phyloP scores from a whole-genome alignment of 2,888 invertebrate genomes.

The Catocala nupta region DNA sequence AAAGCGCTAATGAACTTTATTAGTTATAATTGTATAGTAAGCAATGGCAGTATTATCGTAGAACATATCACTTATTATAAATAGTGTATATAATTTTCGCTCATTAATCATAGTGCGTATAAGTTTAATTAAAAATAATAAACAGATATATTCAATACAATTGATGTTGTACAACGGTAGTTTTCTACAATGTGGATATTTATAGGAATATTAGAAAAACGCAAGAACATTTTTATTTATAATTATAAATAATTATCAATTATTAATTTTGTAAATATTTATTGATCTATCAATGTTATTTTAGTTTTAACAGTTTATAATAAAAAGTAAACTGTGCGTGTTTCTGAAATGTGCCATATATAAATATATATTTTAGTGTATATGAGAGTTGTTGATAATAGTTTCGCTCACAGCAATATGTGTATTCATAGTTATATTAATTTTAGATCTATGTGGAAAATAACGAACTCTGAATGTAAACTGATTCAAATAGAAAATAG shows the following conservation, averaged over 20 bases:
- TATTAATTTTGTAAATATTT: no score
- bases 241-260: no score
- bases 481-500: constrained; percentile 8
- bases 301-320: no score
- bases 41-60: constrained; percentile 59
- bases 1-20: constrained; percentile 84
- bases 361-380: no score
- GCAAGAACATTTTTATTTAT: no score
- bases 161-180: constrained; percentile 20
- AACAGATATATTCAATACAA: constrained; percentile 10
- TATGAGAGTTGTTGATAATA: no score
- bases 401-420: no score
- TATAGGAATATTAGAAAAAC: not conserved
- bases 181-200: constrained; percentile 5
- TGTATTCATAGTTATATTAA: no score
- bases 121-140: constrained; percentile 4
- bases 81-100: constrained; percentile 33
- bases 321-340: no score
- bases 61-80: constrained; percentile 62
- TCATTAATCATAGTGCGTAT: constrained; percentile 8
- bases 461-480: constrained; percentile 25
- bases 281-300: no score
- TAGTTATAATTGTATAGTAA: constrained; percentile 54
- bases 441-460: constrained; percentile 26
- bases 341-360: no score